phyloP scores from a whole-genome alignment of 2,888 invertebrate genomes.

The Heliconius ismenius region DNA sequence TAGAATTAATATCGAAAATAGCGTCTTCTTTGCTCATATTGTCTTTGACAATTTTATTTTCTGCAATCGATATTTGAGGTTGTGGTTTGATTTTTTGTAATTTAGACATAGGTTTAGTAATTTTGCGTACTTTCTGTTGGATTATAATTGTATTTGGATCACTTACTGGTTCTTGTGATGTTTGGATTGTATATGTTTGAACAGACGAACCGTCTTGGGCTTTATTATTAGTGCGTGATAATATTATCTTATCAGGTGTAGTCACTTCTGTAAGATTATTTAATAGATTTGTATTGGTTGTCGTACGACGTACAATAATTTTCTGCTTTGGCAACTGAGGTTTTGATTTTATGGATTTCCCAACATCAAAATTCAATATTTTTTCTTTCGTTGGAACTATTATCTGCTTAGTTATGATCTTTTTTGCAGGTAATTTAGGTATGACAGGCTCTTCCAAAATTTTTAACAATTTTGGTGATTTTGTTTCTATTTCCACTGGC shows the following conservation, averaged over 20 bases:
- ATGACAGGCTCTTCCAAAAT: constrained; percentile 78
- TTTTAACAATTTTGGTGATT: constrained; percentile 80
- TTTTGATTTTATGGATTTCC: constrained; percentile 65
- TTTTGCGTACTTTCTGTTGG: constrained; percentile 70
- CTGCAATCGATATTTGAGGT: constrained; percentile 55
- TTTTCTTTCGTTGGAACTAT: constrained; percentile 70
- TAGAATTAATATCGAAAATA: constrained; percentile 87
- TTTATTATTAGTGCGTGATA: constrained; percentile 66
- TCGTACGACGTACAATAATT: constrained; percentile 73
- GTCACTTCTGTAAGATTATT: constrained; percentile 64
- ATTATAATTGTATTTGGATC: constrained; percentile 70
- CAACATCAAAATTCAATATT: constrained; percentile 74
- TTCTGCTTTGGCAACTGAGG: constrained; percentile 67
- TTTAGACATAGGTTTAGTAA: constrained; percentile 63
- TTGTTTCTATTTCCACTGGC: constrained; percentile 62
- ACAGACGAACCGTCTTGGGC: constrained; percentile 65
- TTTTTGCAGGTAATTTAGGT: constrained; percentile 57
- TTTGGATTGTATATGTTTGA: constrained; percentile 75
- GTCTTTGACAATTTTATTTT: constrained; percentile 51
- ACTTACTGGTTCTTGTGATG: constrained; percentile 58
- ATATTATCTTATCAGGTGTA: constrained; percentile 71
- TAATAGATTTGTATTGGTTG: constrained; percentile 62
- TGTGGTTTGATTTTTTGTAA: constrained; percentile 67
- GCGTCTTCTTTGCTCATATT: constrained; percentile 62
- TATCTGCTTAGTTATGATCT: constrained; percentile 61